phyloP scores from a whole-genome alignment of 2,797 vertebrate species.

The Paedocypris micromegethes region DNA sequence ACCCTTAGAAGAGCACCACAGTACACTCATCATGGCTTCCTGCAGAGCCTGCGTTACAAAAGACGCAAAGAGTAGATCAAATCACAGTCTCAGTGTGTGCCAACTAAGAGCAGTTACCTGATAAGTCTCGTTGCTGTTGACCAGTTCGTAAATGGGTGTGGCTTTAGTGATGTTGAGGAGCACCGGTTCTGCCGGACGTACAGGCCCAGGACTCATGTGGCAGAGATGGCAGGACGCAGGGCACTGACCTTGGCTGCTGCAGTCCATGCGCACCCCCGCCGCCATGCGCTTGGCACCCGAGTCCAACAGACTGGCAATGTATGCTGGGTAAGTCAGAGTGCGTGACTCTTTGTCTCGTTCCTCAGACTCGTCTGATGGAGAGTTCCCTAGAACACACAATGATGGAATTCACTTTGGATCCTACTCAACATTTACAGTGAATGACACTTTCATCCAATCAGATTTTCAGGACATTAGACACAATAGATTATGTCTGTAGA shows the following conservation, averaged over 20 bases:
- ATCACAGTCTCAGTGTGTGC: not conserved
- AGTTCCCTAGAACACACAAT: constrained; percentile 77
- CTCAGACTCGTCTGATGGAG: constrained; percentile 93
- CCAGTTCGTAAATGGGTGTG: constrained; percentile 87
- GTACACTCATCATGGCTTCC: constrained; percentile 93
- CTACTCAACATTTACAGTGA: not conserved
- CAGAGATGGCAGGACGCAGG: constrained; percentile 90
- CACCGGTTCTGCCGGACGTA: constrained; percentile 77
- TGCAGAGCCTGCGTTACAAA: constrained; percentile 76
- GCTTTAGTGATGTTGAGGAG: constrained; percentile 92
- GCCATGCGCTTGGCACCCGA: constrained; percentile 88
- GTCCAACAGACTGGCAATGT: constrained; percentile 90
- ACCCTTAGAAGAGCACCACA: constrained; percentile 94
- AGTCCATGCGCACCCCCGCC: constrained; percentile 89
- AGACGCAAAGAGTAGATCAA: not conserved
- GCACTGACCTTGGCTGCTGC: constrained; percentile 88
- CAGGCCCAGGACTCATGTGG: constrained; percentile 75
- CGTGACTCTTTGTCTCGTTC: constrained; percentile 91
- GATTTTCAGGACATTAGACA: not conserved
- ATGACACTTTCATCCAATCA: not conserved
- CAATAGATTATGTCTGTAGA: no score
- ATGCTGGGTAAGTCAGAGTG: constrained; percentile 90
- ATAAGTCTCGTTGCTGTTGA: constrained; percentile 92
- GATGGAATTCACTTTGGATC: not conserved
- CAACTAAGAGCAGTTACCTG: constrained; percentile 66